Evolutionary conservation across 2,888 invertebrate genomes (phyloP), one percentile per base, ranked within the genome.

Genomic region (Idaea biselata): DNA sequence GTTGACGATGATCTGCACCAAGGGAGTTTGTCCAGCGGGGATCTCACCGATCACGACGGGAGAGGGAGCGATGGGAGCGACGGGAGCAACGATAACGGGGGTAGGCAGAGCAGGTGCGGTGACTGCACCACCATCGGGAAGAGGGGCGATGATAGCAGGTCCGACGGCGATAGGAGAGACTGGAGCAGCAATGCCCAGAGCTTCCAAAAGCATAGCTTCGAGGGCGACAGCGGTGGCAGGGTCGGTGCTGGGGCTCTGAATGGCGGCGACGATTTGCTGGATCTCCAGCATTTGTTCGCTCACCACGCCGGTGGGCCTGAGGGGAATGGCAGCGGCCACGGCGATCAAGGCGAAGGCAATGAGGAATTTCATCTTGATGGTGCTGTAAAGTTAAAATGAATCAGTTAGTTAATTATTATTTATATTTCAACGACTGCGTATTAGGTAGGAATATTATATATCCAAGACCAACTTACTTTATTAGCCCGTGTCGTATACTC

Each of bases 1-100:
- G 72, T 77, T 79, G 65, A 80, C 58, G 70, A 80, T 75, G 69
- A 80, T 77, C 72, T 80, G 79, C 18, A 78, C 77, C 16, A 78
- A 70, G n/a, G 79, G 75, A 64, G 73, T 60, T 2, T 58, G 4
- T 54, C 59, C 63, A 25, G 72, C 18, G 60, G 73, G 60, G 60
- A 63, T 66, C 55, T 69, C 53, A 55, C 60, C 62, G 58, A 67
- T 63, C n/a, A 66, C 70, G 32, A 69, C 64, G 59, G 71, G 66
- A 59, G 63, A 32, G 63, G 61, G 60, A 58, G 8, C 62, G 17
- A 58, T 44, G 58, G 61, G 60, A 25, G 53, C 64, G n/a, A 61
- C 64, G 58, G 61, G 60, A 25, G 53, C 64, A 16, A 61, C 64
- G 33, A 54, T 33, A 18, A 69, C 60, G 16, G 66, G 65, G n/a